Evolutionary conservation across 1,140 invertebrate genomes (phyloP).

Genomic region (Ephestia elutella): DNA sequence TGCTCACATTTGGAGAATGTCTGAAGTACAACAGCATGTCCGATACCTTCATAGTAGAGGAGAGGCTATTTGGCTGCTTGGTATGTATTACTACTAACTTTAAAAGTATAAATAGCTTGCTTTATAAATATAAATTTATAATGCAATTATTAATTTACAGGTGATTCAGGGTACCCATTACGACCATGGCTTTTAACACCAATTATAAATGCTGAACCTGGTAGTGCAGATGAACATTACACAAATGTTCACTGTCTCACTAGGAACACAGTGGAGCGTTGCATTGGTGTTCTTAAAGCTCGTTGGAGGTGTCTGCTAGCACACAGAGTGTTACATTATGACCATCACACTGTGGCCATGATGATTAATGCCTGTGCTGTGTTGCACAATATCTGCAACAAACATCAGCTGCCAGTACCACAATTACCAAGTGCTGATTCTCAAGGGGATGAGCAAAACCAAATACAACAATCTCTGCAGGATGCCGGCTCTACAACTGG

Average conservation of each 20-base stretch:
- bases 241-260: constrained; percentile 11
- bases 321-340: too few relatives aligned
- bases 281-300: too few relatives aligned
- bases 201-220: constrained; percentile 13
- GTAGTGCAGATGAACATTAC: constrained; percentile 20
- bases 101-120: too few relatives aligned
- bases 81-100: neutral
- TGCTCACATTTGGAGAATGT: too few relatives aligned
- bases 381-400: too few relatives aligned
- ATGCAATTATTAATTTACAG: constrained; percentile 14
- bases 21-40: neutral
- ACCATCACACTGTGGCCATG: too few relatives aligned
- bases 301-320: too few relatives aligned
- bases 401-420: neutral
- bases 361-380: too few relatives aligned
- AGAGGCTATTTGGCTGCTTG: constrained; percentile 12
- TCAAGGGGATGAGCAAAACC: neutral
- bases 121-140: neutral
- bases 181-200: constrained; percentile 30
- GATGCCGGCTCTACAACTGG: too few relatives aligned
- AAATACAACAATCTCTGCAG: neutral
- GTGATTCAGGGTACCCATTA: constrained; percentile 28
- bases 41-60: neutral
- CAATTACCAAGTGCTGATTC: neutral
- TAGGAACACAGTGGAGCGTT: constrained; percentile 26